phyloP scores from a whole-genome alignment of 2,113 vertebrate genomes.

The Gobiocypris rarus region DNA sequence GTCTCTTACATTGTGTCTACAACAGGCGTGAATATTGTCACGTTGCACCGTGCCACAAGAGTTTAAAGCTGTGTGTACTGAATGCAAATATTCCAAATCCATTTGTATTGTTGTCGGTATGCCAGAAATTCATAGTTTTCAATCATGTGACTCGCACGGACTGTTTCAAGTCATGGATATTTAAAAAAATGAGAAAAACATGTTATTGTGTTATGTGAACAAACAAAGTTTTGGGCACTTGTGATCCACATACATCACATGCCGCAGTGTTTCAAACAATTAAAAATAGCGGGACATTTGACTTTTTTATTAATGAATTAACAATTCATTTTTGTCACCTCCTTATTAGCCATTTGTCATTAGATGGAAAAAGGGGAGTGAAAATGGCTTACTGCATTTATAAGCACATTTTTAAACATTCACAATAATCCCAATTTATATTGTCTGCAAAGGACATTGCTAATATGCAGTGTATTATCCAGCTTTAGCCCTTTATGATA shows the following conservation, averaged over 20 bases:
- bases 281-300: too few species aligned
- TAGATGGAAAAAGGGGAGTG: too few species aligned
- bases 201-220: background rate
- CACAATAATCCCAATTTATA: too few species aligned
- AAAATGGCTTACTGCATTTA: too few species aligned
- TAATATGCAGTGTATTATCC: too few species aligned
- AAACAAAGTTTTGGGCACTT: background rate
- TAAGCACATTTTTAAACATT: too few species aligned
- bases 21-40: background rate
- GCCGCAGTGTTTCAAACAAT: background rate
- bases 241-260: background rate
- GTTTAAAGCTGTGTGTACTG: background rate
- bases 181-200: background rate
- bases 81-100: background rate
- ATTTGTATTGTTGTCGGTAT: background rate
- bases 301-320: too few species aligned
- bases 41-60: background rate
- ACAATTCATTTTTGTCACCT: too few species aligned
- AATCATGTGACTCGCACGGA: background rate
- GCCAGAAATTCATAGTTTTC: background rate
- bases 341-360: too few species aligned
- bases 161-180: background rate
- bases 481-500: too few species aligned
- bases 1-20: background rate
- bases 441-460: too few species aligned